Evolutionary conservation across 2,797 vertebrate species (phyloP), one percentile per base, ranked within the genome.

Genomic region (Microchirus variegatus): DNA sequence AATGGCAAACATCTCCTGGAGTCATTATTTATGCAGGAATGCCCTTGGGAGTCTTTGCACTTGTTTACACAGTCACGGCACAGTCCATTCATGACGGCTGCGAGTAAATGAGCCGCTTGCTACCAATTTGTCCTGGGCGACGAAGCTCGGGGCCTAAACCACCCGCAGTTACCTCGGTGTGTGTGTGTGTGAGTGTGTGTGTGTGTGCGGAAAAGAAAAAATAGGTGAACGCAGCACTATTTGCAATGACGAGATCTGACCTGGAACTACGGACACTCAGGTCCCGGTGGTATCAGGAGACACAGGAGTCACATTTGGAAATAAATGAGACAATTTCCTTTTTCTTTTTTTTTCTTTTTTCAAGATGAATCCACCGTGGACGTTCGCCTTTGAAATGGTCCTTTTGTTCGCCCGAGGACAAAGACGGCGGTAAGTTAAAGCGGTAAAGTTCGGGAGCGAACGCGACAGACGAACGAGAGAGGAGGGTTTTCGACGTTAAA

Each of bases 71-170:
- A 87, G 85, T 86, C 84, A 84, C 82, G 74, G 80, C 82, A 80
- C 81, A 76, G 79, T 82, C 80, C 85, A 77, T 85, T 88, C 86
- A 86, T 85, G 88, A 86, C 86, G 86, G 83, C 86, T 84, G 58
- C 62, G 78, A 80, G 86, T 89, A 92, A 93, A 93, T 93, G 90
- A 93, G 89, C 86, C 88, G 83, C 88, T 86, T 63, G 86, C 85
- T 85, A 83, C 85, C 89, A 91, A 91, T 92, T 92, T 92, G 90
- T 91, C 87, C 87, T 75, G 86, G 85, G 83, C 78, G 59, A 74
- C 68, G 75, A 81, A 77, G 84, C 86, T 80, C 75, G 76, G 80
- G 82, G 85, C 77, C 81, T 67, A 80, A 26, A 52, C 78, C 79
- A 62, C 75, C 77, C 84, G 52, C 75, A 56, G 64, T 81, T 82